Evolutionary conservation across 2,888 invertebrate genomes (phyloP).

Genomic region (Drosophila pullipes): DNA sequence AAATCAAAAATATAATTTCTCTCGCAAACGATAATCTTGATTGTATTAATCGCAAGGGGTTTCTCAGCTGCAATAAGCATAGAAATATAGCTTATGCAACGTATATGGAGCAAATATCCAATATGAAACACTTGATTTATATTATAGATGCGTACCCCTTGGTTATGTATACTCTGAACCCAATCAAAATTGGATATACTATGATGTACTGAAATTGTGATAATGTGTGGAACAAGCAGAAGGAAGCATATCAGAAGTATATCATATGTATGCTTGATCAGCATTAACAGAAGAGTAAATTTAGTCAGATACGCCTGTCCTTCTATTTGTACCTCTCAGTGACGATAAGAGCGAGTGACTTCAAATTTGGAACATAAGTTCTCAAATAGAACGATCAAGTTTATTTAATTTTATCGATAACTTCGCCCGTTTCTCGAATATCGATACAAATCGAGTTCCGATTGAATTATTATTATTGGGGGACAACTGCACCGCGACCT

Average conservation of each 20-base stretch:
- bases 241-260: not conserved
- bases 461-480: not conserved
- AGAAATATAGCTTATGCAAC: not conserved
- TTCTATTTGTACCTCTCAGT: not conserved
- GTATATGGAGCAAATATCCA: not conserved
- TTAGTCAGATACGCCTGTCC: rapidly evolving
- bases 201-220: not conserved
- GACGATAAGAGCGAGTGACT: not conserved
- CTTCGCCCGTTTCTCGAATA: not conserved
- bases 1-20: not conserved
- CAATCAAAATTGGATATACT: not conserved
- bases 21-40: not conserved
- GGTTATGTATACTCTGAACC: not conserved
- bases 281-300: not conserved
- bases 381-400: not conserved
- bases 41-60: not conserved
- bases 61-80: not conserved
- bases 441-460: not conserved
- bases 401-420: not conserved
- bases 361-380: not conserved
- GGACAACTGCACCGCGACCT: too few relatives aligned
- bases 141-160: not conserved
- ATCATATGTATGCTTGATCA: not conserved
- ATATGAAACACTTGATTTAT: not conserved
- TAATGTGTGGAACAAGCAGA: not conserved